These are phyloP conservation scores for Drosophila grimshawi DNA, from an alignment of 1,140 invertebrate species.

Conservation along the genomic window DNA sequence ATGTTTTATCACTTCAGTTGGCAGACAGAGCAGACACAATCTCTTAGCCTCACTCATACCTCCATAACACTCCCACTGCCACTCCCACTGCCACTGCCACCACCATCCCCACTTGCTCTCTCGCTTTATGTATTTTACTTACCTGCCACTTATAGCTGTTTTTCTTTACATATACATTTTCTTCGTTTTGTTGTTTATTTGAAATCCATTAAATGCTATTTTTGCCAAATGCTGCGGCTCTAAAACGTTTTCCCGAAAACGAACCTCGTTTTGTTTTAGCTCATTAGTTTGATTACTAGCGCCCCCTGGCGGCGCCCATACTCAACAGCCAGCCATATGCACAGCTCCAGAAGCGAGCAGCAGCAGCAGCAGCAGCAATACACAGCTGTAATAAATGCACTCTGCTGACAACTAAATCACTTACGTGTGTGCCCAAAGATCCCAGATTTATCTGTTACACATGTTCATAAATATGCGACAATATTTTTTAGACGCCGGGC, in stretches of 20 bases:
- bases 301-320: slow-evolving; percentile 43
- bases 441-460: slow-evolving; percentile 79
- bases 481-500: slow-evolving; percentile 68
- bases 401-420: slow-evolving; percentile 81
- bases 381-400: slow-evolving; percentile 78
- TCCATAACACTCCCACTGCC: no score
- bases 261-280: slow-evolving; percentile 43
- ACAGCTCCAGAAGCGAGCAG: slow-evolving; percentile 9
- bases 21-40: slow-evolving; percentile 26
- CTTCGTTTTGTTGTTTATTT: slow-evolving; percentile 44
- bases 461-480: slow-evolving; percentile 83
- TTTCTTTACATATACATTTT: slow-evolving; percentile 29
- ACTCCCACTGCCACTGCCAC: no score
- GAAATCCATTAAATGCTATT: slow-evolving; percentile 83
- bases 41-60: slow-evolving; percentile 11
- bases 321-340: neutral
- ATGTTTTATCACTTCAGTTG: slow-evolving; percentile 79
- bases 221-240: slow-evolving; percentile 48
- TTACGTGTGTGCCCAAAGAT: slow-evolving; percentile 60
- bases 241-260: slow-evolving; percentile 19
- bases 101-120: neutral
- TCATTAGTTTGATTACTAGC: slow-evolving; percentile 81
- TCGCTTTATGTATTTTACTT: slow-evolving; percentile 7
- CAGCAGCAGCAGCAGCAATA: neutral
- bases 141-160: slow-evolving; percentile 45